A percentile compares a stretch with the other conserved stretches of the same genome.
Conservation (phyloP, 2,113 vertebrate genomes). For the Centrocercus urophasianus region DNA sequence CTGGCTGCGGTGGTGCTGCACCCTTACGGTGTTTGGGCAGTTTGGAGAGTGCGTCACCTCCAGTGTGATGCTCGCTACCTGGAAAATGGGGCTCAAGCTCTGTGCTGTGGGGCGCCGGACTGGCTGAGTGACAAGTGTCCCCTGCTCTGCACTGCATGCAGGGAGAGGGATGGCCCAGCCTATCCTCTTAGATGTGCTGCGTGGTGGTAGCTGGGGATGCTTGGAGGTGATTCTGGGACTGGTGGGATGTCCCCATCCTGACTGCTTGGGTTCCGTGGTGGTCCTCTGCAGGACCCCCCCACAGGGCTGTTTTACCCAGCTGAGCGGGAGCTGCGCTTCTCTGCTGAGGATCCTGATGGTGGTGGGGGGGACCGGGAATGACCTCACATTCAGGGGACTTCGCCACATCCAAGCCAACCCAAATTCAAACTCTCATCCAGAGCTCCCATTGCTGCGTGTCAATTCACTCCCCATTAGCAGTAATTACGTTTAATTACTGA, state of each 20-base stretch:
- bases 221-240: neutral
- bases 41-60: neutral
- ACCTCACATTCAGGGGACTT: neutral
- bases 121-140: accelerated
- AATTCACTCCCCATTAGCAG: neutral
- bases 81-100: neutral
- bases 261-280: neutral
- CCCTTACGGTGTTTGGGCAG: accelerated
- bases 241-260: accelerated
- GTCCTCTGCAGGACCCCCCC: accelerated
- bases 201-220: accelerated
- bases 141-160: accelerated
- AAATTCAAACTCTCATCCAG: neutral
- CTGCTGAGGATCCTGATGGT: neutral
- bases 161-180: accelerated
- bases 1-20: neutral
- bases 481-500: accelerated
- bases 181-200: neutral
- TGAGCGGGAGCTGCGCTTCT: neutral
- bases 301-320: neutral
- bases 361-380: neutral
- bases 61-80: neutral
- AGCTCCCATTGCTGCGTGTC: neutral
- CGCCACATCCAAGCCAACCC: no score
- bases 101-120: neutral